phyloP scores from a whole-genome alignment of 1,140 invertebrate species.

The Globodera ellingtonae region DNA sequence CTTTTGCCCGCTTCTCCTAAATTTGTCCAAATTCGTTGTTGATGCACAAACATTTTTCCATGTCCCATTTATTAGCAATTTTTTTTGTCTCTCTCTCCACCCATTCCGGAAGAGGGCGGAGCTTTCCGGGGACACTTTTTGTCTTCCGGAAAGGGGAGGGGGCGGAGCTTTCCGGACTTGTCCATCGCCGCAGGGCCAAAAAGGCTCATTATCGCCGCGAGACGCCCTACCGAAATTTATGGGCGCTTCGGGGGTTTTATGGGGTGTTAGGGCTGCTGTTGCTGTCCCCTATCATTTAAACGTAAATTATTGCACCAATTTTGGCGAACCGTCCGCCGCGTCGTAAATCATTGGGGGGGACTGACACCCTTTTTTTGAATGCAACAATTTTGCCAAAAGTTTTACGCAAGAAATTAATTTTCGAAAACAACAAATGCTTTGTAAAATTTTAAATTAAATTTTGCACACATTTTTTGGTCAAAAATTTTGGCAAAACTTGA shows the following conservation, averaged over 20 bases:
- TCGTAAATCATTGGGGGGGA: neutral
- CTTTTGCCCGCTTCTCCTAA: too few species aligned
- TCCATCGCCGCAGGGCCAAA: neutral
- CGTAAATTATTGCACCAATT: conserved; percentile 2
- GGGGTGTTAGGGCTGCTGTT: neutral
- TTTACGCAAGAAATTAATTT: neutral
- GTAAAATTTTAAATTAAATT: too few species aligned
- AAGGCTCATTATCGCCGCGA: neutral
- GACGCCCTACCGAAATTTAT: neutral
- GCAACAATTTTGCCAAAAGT: neutral
- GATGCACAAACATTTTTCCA: too few species aligned
- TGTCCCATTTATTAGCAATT: too few species aligned
- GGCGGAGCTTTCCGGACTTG: neutral
- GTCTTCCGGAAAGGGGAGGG: neutral
- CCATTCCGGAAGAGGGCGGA: neutral
- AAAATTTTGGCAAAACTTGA: too few species aligned
- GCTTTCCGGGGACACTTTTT: neutral
- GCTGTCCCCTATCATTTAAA: neutral
- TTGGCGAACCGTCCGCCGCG: neutral
- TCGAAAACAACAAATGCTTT: too few species aligned
- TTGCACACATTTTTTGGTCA: too few species aligned
- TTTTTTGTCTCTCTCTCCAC: too few species aligned
- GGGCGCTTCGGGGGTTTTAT: neutral
- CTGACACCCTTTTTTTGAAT: neutral
- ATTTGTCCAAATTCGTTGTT: too few species aligned